Percentiles rank a stretch among this genome's conserved stretches.
Evolutionary conservation across 2,797 vertebrate genomes (phyloP).

Genomic region (Yasuhikotakia modesta): DNA sequence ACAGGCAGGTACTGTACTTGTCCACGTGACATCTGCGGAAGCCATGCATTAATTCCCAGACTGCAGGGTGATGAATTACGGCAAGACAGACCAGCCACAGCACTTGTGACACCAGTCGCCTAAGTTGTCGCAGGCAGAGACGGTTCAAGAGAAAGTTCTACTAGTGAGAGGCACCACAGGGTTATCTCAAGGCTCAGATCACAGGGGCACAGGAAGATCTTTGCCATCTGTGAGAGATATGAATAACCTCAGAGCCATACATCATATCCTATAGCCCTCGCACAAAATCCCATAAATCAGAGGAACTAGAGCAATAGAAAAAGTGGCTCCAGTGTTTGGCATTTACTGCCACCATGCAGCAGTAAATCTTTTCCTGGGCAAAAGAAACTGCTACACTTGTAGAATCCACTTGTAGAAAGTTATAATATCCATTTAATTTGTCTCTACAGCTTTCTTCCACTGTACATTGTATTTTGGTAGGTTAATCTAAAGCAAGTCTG

Average conservation of each 20-base stretch:
- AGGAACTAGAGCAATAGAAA: conserved; percentile 44
- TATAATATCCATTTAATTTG: not conserved
- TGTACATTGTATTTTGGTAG: not conserved
- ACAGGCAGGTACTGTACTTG: conserved; percentile 58
- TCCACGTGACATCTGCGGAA: conserved; percentile 48
- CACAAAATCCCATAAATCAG: conserved; percentile 58
- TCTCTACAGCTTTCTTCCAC: not conserved
- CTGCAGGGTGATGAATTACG: conserved; percentile 46
- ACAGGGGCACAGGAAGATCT: conserved; percentile 60
- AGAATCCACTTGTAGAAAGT: not conserved
- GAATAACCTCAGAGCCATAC: conserved; percentile 73
- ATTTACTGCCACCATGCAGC: conserved; percentile 65
- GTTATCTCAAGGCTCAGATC: conserved; percentile 35
- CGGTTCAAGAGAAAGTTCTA: conserved; percentile 35
- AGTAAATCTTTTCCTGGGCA: conserved; percentile 71
- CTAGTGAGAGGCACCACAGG: conserved; percentile 27
- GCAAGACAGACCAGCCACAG: conserved; percentile 42
- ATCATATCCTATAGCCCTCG: conserved; percentile 63
- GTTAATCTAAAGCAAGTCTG: too few species aligned
- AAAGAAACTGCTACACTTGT: conserved; percentile 17
- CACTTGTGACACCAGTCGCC: conserved; percentile 50
- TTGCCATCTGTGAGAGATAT: conserved; percentile 75
- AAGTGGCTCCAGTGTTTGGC: conserved; percentile 55
- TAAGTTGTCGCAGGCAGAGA: conserved; percentile 37
- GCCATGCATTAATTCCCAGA: conserved; percentile 36